Evolutionary conservation across 2,113 vertebrate species (phyloP), one percentile per base, ranked within the genome.

Genomic region (Morone chrysops): DNA sequence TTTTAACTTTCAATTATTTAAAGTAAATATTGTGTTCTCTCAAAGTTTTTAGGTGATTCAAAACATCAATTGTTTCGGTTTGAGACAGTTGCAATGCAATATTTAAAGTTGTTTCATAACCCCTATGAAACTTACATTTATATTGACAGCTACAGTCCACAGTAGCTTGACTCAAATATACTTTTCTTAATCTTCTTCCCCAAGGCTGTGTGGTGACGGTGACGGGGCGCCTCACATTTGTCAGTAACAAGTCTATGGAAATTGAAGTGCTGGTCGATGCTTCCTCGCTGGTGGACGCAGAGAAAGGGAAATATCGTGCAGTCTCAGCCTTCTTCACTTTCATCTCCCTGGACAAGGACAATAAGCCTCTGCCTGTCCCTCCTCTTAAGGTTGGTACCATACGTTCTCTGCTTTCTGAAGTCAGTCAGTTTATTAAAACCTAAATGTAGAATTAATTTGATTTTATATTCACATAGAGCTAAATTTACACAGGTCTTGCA

Each of bases 231-330:
- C 96, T 99, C 96, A 99, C 97, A 18, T 99, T 99, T 92, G 96
- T 96, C 0, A 99, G 98, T 92, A 97, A 96, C 87, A 98, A 96
- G 73, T 99, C 98, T 31, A 99, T 99, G 97, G 98, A 99, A 84
- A 98, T 99, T 0, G 97, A 99, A 86, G 98, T 99, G 74, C 92
- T 98, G 85, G 98, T 99, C 68, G 98, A 99, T 0, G 97, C 96
- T 0, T 94, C 97, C 87, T 95, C 95, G 0, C 90, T 98, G 45
- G 85, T 97, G 80, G 95, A 96, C 0, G 85, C 90, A 14, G 83
- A 94, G 0, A 93, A 94, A 79, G 96, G 92, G 59, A 96, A 94
- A 72, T 97, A 97, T 88, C 96, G 97, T 0, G 97, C 97, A 0
- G 98, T 97, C 90, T 98, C 97, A 4, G 98, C 98, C 71, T 98